Base-by-base conservation (phyloP, 2,888 invertebrate species). In the Apamea anceps region DNA sequence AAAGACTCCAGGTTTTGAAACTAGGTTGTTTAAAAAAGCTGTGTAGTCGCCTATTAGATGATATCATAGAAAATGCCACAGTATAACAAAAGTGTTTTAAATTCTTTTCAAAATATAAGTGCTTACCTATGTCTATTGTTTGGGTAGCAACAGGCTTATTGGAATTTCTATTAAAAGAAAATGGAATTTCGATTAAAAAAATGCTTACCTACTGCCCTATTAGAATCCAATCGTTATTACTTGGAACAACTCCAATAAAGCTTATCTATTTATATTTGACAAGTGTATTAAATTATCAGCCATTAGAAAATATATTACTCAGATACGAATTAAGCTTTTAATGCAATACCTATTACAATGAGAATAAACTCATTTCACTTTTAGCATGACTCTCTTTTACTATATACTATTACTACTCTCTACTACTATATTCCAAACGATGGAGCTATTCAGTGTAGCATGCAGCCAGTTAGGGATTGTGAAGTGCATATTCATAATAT, bases 231-330 rank as follows among this genome's bases (percentile, higher is more conserved):
- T 79, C n/a, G 63, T 75, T 68, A 77, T 78, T 80, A 63, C 54
- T 89, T 89, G 87, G 86, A 82, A 75, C 63, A 63, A n/a, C 21
- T 84, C 85, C 86, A 89, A 86, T 79, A 82, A 81, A 71, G 45
- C 54, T 63, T 60, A 37, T 77, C 80, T 79, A 72, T 72, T 80
- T 84, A 76, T 82, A 82, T 83, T 81, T 79, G 79, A 74, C 62
- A 66, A 76, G 57, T 73, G 62, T 77, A 66, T 65, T 71, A 80
- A 84, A 81, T 82, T 72, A 77, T 75, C 75, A 66, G 73, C 60
- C 76, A 81, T 79, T 75, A 79, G 42, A 60, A 2, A 42, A 63
- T 75, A 45, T 57, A 76, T 28, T 63, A 54, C 37, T 28, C 63
- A 63, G 45, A 70, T 77, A 83, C 3, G n/a, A 71, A 72, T 21